phyloP scores from a whole-genome alignment of 1,140 invertebrate species.

The Diachasmimorpha longicaudata region DNA sequence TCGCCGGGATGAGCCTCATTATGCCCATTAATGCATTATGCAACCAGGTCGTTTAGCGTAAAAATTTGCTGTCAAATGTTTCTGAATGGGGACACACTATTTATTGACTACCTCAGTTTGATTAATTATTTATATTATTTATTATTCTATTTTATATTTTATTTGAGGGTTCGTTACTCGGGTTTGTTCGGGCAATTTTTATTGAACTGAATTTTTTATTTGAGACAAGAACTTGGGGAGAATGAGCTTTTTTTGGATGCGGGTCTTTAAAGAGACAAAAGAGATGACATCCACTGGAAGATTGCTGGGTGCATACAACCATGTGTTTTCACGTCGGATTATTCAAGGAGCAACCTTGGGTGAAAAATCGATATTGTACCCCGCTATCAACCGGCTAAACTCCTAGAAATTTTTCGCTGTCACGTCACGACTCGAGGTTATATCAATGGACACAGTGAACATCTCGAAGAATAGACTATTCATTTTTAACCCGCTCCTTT shows the following conservation, averaged over 20 bases:
- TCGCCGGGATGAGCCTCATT: background rate
- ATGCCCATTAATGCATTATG: background rate
- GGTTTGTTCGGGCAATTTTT: too few species aligned
- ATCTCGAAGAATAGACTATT: too few species aligned
- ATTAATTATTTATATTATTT: too few species aligned
- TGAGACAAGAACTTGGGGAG: too few species aligned
- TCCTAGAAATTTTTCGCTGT: slow-evolving; percentile 2
- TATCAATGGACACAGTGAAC: background rate
- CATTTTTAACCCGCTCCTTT: too few species aligned
- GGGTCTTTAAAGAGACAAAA: background rate
- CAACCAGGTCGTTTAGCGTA: background rate
- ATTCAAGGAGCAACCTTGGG: slow-evolving; percentile 21
- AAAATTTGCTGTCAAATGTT: background rate
- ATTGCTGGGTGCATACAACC: background rate
- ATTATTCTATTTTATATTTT: too few species aligned
- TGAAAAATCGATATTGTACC: slow-evolving; percentile 20
- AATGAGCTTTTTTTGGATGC: too few species aligned
- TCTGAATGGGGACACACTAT: too few species aligned
- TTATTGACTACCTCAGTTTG: too few species aligned
- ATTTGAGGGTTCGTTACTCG: too few species aligned
- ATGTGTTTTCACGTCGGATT: background rate
- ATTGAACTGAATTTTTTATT: too few species aligned
- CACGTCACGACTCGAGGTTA: background rate
- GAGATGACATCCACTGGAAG: background rate
- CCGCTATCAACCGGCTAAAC: slow-evolving; percentile 3